Conservation (phyloP, 2,797 vertebrate genomes). For the Danio aesculapii region DNA sequence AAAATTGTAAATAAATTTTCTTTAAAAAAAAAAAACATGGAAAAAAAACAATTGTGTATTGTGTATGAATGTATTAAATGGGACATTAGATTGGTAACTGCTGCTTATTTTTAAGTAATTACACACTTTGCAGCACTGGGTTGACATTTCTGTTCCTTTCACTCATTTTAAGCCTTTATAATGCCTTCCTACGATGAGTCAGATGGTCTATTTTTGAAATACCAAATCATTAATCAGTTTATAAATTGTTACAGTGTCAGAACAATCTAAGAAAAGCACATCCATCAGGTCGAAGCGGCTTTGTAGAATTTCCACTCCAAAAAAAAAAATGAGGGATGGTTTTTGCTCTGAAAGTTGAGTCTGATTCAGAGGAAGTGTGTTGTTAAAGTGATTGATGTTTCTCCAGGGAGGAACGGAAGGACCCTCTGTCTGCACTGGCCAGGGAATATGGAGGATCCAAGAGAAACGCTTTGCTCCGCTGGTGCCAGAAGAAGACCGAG, state of each 20-base stretch:
- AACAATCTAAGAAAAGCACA: not conserved
- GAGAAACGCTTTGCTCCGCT: conserved; percentile 87
- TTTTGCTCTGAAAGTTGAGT: conserved; percentile 33
- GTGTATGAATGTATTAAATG: not conserved
- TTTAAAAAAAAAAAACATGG: too few relatives aligned
- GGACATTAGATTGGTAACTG: not conserved
- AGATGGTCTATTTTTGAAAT: not conserved
- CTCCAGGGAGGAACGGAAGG: conserved; percentile 86
- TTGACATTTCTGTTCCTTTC: not conserved
- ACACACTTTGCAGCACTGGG: not conserved
- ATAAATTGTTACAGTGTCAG: not conserved
- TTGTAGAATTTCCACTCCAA: not conserved
- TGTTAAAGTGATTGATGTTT: conserved; percentile 47
- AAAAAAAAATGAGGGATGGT: not conserved
- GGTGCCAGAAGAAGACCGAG: conserved; percentile 92
- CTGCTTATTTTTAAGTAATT: not conserved
- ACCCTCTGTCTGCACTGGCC: conserved; percentile 85
- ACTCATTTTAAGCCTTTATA: not conserved
- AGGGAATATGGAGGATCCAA: conserved; percentile 90
- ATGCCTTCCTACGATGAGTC: not conserved
- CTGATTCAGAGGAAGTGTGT: not conserved
- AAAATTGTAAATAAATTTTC: too few relatives aligned
- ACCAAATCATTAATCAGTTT: not conserved
- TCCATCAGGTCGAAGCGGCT: not conserved
- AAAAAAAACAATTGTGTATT: too few relatives aligned